Evolutionary conservation across 1,140 invertebrate species (phyloP), one percentile per base, ranked within the genome.

Genomic region (Eupeodes corollae): DNA sequence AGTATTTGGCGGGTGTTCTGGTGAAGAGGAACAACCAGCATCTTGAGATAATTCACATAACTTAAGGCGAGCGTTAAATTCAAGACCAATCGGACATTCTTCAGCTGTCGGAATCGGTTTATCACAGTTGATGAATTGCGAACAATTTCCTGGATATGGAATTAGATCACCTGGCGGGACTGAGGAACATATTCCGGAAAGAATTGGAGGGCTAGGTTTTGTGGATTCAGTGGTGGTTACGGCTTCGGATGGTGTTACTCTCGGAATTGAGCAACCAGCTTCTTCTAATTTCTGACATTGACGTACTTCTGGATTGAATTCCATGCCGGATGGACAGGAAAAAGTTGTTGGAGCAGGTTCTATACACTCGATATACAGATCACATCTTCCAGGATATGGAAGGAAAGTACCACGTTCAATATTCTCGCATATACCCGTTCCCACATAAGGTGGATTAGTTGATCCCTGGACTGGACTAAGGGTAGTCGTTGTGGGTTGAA

Each of bases 351-450:
- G 61, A 35, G 59, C 59, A 9, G 61, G 61, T 0, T 50, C 39
- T 15, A 59, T 56, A 35, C 61, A 63, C 1, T 57, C 54, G 42
- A 63, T 63, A n/a, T 63, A 63, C 39, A 63, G 63, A 16, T 51
- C 59, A 38, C 61, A 63, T 6, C 56, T 55, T 6, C 54, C 48
- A 3, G 61, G 61, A 51, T 63, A 63, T n/a, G 52, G 49, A 30
- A 63, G 53, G 21, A 56, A 42, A 33, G 61, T 49, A 19, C 58
- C 57, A 6, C 58, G 44, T 19, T 42, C 40, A 5, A 40, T 46
- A 18, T 47, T 53, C 2, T 49, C 56, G 37, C 61, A 63, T 19
- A 63, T 53, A 12, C 61, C 57, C 48, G 21, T 26, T 3, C 21
- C 21, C 3, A 26, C 21, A 8, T 26, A 26, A 26, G 21, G 21